Base-by-base conservation (phyloP, 2,797 vertebrate species). In the Lemur catta region DNA sequence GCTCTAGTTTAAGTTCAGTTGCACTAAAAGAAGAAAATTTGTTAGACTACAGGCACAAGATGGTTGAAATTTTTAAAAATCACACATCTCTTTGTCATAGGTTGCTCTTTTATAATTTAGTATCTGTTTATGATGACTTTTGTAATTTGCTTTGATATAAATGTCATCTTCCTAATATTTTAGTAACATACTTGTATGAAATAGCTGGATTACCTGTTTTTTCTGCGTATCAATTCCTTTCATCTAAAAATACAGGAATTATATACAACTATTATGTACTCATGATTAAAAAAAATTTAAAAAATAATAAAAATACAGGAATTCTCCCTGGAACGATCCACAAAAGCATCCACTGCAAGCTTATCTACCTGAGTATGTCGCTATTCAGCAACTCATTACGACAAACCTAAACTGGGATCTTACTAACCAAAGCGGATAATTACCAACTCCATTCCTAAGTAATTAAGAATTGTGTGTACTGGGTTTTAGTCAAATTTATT, bases 111-210 rank as follows among this genome's bases (percentile, higher is more conserved):
- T 61, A 61, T 17, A 61, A 80, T 35, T 78, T 69, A 48, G 35
- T 67, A 59, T 71, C 22, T 41, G 15, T 41, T 88, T 85, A 50
- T 89, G 48, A 15, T 85, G 35, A 85, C 26, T 65, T 81, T 52
- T 43, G 65, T 50, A 63, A 67, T 63, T 94, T 76, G 72, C 35
- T 86, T 95, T 72, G 48, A 76, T 79, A 72, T 67, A 81, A 94
- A 95, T 87, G 20, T 50, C n/a, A 82, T 6, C 7, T 69, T 14
- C 38, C 24, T 75, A 90, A 81, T 28, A 90, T 79, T 90, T 88
- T 80, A 91, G n/a, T 76, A 80, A 72, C 35, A 81, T 46, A 35
- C 17, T 61, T 46, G 35, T 67, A 76, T n/a, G 10, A 81, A 89
- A 81, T 41, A 93, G 8, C 4, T 43, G 13, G 18, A 46, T n/a